A percentile compares a stretch with the other conserved stretches of the same genome.
Conservation (phyloP, 2,888 invertebrate genomes). For the Altica lythri region DNA sequence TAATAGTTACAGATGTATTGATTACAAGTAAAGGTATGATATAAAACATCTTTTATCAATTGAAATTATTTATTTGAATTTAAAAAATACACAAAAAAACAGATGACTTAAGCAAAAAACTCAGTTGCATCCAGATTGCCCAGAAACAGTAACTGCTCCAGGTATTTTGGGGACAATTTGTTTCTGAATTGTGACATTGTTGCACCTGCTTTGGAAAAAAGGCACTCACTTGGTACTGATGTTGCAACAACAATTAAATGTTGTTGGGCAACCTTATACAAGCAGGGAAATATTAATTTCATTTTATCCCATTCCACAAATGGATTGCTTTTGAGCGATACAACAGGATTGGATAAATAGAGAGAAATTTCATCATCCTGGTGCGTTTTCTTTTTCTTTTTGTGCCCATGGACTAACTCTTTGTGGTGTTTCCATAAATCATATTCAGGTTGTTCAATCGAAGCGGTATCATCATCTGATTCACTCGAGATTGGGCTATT, state of each 20-base stretch:
- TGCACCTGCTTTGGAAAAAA: neutral
- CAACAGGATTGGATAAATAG: neutral
- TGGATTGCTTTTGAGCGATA: neutral
- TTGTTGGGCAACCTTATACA: slow-evolving; percentile 10
- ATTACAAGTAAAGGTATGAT: too few species aligned
- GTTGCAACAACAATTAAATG: neutral
- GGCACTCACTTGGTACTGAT: neutral
- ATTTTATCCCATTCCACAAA: neutral
- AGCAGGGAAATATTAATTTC: neutral
- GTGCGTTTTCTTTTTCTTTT: neutral
- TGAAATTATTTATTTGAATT: too few species aligned
- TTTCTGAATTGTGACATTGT: neutral
- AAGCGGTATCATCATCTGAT: neutral
- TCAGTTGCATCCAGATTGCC: neutral
- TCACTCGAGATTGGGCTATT: neutral
- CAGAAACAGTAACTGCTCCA: neutral
- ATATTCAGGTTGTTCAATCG: neutral
- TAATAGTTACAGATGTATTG: too few species aligned
- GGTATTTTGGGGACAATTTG: neutral
- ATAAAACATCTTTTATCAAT: too few species aligned
- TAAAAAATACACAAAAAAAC: too few species aligned
- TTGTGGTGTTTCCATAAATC: neutral
- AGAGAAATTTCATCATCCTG: neutral
- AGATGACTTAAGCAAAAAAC: neutral
- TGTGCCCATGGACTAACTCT: neutral